Conservation (phyloP, 2,113 vertebrate genomes). For the Prietella phreatophila region DNA sequence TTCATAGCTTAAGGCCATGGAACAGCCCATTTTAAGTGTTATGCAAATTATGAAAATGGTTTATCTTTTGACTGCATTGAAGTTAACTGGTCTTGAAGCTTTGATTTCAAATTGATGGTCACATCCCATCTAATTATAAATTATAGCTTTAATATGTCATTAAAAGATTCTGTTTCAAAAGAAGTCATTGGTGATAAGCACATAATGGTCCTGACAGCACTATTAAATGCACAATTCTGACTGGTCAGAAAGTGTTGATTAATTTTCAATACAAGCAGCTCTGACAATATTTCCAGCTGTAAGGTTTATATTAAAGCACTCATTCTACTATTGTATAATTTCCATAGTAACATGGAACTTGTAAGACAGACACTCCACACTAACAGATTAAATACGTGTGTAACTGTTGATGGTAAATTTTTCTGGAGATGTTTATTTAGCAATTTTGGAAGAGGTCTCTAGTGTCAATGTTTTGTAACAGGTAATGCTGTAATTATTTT, state of each 20-base stretch:
- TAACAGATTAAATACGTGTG: background rate
- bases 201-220: background rate
- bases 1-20: background rate
- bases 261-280: background rate
- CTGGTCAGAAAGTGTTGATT: background rate
- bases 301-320: background rate
- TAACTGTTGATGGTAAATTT: background rate
- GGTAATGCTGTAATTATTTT: background rate
- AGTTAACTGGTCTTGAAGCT: background rate
- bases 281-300: background rate
- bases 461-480: background rate
- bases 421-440: background rate
- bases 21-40: conserved; percentile 3
- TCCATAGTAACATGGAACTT: background rate
- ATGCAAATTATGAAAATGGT: background rate
- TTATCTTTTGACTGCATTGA: background rate
- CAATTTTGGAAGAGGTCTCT: background rate
- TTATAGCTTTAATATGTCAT: background rate
- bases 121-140: background rate
- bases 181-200: background rate
- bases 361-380: background rate
- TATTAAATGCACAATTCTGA: background rate
- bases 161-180: background rate
- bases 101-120: background rate
- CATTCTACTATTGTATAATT: background rate